These are phyloP conservation scores for Brachyhypopomus occidentalis DNA, from an alignment of 2,113 vertebrate species.

Conservation along the genomic window DNA sequence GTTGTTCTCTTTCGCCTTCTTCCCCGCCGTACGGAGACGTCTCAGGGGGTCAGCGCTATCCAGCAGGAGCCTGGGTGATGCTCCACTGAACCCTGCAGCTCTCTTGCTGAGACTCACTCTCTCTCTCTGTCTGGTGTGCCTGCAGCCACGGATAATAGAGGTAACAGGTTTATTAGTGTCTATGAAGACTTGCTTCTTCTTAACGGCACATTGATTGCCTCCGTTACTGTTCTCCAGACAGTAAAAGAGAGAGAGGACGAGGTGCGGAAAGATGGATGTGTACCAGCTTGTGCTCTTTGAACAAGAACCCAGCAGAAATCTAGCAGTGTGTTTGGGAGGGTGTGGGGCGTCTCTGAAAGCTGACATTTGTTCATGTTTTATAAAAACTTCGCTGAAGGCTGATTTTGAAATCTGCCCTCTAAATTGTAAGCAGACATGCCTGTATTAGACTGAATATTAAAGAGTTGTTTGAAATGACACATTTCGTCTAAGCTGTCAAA, in stretches of 20 bases:
- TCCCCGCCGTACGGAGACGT: slow-evolving; percentile 56
- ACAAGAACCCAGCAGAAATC: neutral
- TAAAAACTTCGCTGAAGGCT: neutral
- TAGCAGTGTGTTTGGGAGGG: neutral
- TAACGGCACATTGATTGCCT: slow-evolving; percentile 51
- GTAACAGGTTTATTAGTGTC: slow-evolving; percentile 66
- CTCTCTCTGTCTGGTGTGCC: slow-evolving; percentile 53
- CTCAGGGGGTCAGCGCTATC: slow-evolving; percentile 17
- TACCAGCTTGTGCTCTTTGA: slow-evolving; percentile 9
- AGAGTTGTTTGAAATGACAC: neutral
- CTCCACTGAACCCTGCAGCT: slow-evolving; percentile 44
- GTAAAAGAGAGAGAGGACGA: slow-evolving; percentile 43
- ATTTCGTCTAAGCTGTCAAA: neutral
- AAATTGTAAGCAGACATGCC: neutral
- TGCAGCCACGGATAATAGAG: slow-evolving; percentile 50
- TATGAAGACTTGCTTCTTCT: slow-evolving; percentile 58
- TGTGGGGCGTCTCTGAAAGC: neutral
- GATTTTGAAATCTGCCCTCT: neutral
- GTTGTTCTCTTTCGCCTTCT: too few relatives aligned
- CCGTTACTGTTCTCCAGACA: slow-evolving; percentile 47
- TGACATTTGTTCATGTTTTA: neutral
- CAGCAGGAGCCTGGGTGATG: slow-evolving; percentile 33
- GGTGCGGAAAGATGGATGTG: slow-evolving; percentile 41
- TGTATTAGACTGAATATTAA: neutral
- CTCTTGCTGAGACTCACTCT: slow-evolving; percentile 19